Conservation (phyloP, 1,140 invertebrate species). For the Heliothis virescens region DNA sequence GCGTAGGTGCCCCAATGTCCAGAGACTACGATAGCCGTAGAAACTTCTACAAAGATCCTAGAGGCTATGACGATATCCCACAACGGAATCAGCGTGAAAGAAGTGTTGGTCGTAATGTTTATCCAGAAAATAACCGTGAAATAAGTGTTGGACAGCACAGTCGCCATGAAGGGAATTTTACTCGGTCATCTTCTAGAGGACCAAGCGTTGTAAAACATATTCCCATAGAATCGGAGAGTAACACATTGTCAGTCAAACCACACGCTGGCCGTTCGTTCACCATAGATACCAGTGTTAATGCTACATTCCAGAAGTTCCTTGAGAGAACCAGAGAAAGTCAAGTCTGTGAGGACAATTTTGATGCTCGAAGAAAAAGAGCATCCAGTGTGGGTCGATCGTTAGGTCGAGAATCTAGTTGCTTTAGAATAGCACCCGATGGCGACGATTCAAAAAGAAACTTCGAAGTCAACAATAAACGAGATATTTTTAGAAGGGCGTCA, state of each 20-base stretch:
- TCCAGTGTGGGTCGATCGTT: slow-evolving; percentile 73
- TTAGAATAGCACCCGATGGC: slow-evolving; percentile 31
- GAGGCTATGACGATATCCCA: not conserved
- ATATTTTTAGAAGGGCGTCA: slow-evolving; percentile 67
- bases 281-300: slow-evolving; percentile 75
- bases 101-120: slow-evolving; percentile 11
- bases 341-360: slow-evolving; percentile 55
- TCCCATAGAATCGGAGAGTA: slow-evolving; percentile 52
- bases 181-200: slow-evolving; percentile 27
- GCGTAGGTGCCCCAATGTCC: slow-evolving; percentile 55
- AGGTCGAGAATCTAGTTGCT: slow-evolving; percentile 51
- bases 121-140: slow-evolving; percentile 46
- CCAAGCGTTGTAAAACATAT: slow-evolving; percentile 47
- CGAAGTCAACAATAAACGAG: slow-evolving; percentile 20
- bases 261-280: slow-evolving; percentile 66
- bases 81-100: not conserved
- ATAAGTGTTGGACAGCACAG: not conserved
- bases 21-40: slow-evolving; percentile 61
- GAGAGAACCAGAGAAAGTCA: slow-evolving; percentile 47
- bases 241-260: slow-evolving; percentile 61
- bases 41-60: slow-evolving; percentile 4
- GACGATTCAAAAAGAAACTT: slow-evolving; percentile 25
- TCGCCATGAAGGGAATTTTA: slow-evolving; percentile 19
- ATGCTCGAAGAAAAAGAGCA: slow-evolving; percentile 70
- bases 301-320: slow-evolving; percentile 67